Percentiles rank a stretch among this genome's conserved stretches.
phyloP scores from a whole-genome alignment of 2,888 invertebrate genomes.

The Pheosia tremula region DNA sequence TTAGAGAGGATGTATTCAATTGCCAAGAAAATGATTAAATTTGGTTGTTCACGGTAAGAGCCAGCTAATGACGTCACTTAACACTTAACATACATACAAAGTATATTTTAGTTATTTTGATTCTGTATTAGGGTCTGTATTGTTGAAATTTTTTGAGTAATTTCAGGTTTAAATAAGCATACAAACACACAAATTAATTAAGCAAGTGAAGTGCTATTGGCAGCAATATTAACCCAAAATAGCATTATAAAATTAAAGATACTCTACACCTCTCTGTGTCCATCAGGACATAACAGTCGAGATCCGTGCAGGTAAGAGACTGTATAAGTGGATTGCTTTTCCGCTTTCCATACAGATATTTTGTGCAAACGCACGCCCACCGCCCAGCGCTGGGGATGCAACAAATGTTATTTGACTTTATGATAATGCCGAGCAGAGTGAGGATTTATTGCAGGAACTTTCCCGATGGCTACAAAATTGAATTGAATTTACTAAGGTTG shows the following conservation, averaged over 20 bases:
- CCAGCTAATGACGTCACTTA: no score
- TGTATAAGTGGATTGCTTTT: constrained; percentile 82
- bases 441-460: neutral
- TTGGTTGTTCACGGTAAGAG: no score
- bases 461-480: neutral
- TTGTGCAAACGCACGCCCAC: constrained; percentile 66
- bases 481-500: constrained; percentile 5
- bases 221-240: neutral
- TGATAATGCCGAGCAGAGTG: neutral
- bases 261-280: constrained; percentile 46
- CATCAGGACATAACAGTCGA: constrained; percentile 67
- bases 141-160: no score
- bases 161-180: no score
- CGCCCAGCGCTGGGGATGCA: constrained; percentile 14
- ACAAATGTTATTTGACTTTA: constrained; percentile 11
- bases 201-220: no score
- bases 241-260: constrained; percentile 9
- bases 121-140: no score
- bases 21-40: no score
- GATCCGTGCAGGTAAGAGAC: constrained; percentile 78
- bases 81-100: no score
- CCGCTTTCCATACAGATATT: constrained; percentile 83
- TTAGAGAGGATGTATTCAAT: no score
- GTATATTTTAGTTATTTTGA: no score
- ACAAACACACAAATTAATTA: no score